phyloP scores from a whole-genome alignment of 2,797 vertebrate genomes.

The Pygocentrus nattereri region DNA sequence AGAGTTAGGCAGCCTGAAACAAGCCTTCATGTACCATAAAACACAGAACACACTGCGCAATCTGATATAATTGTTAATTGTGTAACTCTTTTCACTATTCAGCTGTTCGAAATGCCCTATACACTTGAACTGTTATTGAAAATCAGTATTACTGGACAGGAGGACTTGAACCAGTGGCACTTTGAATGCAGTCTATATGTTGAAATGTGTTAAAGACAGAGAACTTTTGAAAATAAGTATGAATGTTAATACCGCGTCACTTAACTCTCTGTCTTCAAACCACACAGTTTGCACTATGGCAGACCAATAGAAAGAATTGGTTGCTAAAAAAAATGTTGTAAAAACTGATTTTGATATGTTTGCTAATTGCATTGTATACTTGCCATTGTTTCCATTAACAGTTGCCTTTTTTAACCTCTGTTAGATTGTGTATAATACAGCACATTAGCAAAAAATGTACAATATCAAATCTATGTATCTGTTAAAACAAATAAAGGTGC shows the following conservation, averaged over 20 bases:
- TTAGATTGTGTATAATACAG: constrained; percentile 87
- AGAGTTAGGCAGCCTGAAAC: constrained; percentile 58
- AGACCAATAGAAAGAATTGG: constrained; percentile 90
- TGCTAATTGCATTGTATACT: constrained; percentile 94
- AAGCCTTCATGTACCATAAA: constrained; percentile 59
- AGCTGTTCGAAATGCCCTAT: constrained; percentile 80
- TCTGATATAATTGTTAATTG: constrained; percentile 64
- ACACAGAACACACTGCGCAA: constrained; percentile 53
- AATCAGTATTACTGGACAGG: constrained; percentile 83
- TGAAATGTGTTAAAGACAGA: constrained; percentile 78
- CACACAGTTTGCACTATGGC: constrained; percentile 92
- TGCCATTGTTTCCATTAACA: constrained; percentile 92
- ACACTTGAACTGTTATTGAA: constrained; percentile 89
- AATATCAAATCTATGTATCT: constrained; percentile 82
- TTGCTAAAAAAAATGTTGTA: constrained; percentile 92
- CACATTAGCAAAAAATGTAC: constrained; percentile 79
- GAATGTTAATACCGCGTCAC: constrained; percentile 74
- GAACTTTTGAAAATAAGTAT: constrained; percentile 65
- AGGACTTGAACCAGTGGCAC: constrained; percentile 85
- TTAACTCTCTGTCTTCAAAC: constrained; percentile 83
- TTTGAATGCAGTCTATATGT: constrained; percentile 78
- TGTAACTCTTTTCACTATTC: constrained; percentile 69
- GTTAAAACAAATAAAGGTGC: constrained; percentile 85
- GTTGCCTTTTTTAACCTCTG: constrained; percentile 90
- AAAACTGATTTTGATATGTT: constrained; percentile 92